Evolutionary conservation across 1,140 invertebrate genomes (phyloP), one percentile per base, ranked within the genome.

Genomic region (Homalodisca vitripennis): DNA sequence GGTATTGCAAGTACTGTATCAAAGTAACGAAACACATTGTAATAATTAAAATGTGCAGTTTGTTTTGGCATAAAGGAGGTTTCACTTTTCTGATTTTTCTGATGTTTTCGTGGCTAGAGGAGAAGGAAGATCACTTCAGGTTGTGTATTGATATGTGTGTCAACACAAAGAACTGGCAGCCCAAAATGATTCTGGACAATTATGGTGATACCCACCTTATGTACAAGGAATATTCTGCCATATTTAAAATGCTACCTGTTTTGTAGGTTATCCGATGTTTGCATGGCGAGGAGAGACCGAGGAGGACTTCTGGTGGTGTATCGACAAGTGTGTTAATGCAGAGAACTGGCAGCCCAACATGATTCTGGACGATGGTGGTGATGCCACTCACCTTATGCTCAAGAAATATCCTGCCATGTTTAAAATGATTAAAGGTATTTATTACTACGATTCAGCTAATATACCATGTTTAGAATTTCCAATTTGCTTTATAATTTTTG

Each of bases 301-400:
- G 79, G 96, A 98, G 78, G 96, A 98, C 78, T 98, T 98, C 82
- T 98, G 97, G 97, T 98, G 96, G 96, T 97, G 95, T 76, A 98
- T 98, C 70, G 95, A 98, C 80, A 92, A 92, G 76, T 95, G 93
- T 80, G 90, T 98, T 30, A 91, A 92, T 71, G 89, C 92, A 32
- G 92, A 96, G 73, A 89, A 89, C 77, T 98, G 96, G 97, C 93
- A 97, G 76, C 95, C 97, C n/a, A 99, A 98, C 80, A 96, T 98
- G 94, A 98, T 99, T 74, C 80, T 99, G 62, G 97, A 98, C 80
- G 97, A 99, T 80, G 97, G 97, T 0, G 97, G 97, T 1, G 97
- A 99, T 84, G 93, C 95, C 20, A 98, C 96, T 0, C 94, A 98
- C 81, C 85, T 97, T 34, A 96, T 98, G 92, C 86, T 98, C 51